Conservation (phyloP, 2,113 vertebrate genomes). For the Tichodroma muraria region DNA sequence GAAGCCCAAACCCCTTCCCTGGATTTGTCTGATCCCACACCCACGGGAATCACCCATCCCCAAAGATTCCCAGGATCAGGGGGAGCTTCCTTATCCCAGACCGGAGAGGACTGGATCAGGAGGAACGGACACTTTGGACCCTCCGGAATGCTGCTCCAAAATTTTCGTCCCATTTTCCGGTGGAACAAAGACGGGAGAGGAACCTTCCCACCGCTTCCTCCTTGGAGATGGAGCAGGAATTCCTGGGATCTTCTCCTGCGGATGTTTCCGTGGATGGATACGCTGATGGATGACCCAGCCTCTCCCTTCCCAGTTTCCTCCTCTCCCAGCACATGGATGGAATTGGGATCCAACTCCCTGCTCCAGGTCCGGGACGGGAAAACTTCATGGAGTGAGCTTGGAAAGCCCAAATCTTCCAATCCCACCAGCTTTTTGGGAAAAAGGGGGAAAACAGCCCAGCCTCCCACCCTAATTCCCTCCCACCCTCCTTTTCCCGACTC, state of each 20-base stretch:
- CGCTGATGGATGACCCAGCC: not conserved
- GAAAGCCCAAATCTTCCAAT: not conserved
- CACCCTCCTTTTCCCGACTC: fast-evolving
- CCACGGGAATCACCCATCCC: fast-evolving
- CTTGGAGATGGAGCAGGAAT: not conserved
- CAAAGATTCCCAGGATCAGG: not conserved
- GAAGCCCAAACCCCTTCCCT: not conserved
- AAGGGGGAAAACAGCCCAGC: fast-evolving
- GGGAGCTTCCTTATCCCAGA: not conserved
- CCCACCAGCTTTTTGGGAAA: not conserved
- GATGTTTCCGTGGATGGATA: too few relatives aligned
- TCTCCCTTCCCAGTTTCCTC: not conserved
- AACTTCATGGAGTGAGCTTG: not conserved
- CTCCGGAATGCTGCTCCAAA: not conserved
- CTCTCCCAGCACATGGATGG: not conserved
- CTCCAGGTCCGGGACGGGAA: fast-evolving
- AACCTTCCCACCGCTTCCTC: not conserved
- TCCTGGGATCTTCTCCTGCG: not conserved
- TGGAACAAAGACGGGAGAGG: not conserved
- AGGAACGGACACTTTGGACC: fast-evolving
- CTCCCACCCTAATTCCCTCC: not conserved
- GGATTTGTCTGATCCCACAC: not conserved
- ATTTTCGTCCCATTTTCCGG: not conserved
- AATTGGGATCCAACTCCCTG: not conserved
- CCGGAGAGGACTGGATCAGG: not conserved